A percentile compares a stretch with the other conserved stretches of the same genome.
Evolutionary conservation across 2,113 vertebrate species (phyloP).

Genomic region (Nycticryphes semicollaris): DNA sequence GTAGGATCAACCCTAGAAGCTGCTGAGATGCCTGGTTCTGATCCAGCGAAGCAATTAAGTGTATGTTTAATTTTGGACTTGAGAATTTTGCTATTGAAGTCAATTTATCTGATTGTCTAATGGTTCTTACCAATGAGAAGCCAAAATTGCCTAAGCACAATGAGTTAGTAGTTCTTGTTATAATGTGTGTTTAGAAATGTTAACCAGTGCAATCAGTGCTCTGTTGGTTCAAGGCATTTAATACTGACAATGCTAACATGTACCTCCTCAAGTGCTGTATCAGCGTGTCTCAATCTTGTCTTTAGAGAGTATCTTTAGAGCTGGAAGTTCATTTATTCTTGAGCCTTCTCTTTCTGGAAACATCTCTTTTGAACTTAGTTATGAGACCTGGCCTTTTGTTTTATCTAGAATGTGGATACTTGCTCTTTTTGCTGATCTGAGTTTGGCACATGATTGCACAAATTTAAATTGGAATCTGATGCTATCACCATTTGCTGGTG

Average conservation of each 20-base stretch:
- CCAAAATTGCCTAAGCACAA: neutral
- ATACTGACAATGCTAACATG: accelerated
- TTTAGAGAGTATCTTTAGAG: neutral
- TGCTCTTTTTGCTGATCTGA: neutral
- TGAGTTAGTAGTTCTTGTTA: neutral
- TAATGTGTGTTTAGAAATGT: neutral
- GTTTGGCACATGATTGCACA: neutral
- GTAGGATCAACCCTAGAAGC: neutral
- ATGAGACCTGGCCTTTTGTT: neutral
- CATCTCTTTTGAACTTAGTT: neutral
- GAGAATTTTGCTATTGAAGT: neutral
- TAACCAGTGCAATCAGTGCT: neutral
- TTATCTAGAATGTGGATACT: neutral
- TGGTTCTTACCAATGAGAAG: neutral
- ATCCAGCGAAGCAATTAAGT: neutral
- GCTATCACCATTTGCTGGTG: neutral
- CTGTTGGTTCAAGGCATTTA: neutral
- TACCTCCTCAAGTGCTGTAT: neutral
- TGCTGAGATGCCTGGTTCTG: neutral
- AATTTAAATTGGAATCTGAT: neutral
- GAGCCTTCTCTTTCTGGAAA: neutral
- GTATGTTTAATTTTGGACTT: neutral
- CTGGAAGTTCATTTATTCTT: neutral
- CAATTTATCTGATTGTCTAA: neutral
- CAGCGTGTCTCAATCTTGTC: neutral